Evolutionary conservation across 2,113 vertebrate genomes (phyloP).

Genomic region (Tychaedon coryphoeus): DNA sequence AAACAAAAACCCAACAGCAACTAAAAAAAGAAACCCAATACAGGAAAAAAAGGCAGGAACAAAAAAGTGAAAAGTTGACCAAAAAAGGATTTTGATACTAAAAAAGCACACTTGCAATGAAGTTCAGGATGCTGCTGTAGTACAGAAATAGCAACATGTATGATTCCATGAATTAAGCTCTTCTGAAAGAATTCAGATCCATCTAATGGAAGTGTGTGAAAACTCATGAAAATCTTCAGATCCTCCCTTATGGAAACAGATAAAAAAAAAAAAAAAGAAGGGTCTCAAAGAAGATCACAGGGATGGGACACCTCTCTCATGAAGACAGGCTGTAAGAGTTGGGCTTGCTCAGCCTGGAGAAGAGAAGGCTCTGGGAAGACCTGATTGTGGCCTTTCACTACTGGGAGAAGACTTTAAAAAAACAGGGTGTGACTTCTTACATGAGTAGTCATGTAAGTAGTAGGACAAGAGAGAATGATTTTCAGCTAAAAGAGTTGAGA

Average conservation of each 20-base stretch:
- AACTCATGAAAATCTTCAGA: neutral
- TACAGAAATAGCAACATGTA: neutral
- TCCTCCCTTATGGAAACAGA: neutral
- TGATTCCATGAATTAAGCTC: neutral
- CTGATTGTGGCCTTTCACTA: neutral
- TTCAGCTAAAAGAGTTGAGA: neutral
- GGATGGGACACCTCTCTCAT: neutral
- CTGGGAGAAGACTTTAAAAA: neutral
- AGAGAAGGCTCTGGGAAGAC: neutral
- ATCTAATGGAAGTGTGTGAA: neutral
- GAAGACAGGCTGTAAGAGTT: neutral
- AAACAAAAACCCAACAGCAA: too few species aligned
- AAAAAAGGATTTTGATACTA: neutral
- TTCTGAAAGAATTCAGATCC: neutral
- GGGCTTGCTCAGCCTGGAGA: neutral
- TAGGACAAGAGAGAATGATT: neutral
- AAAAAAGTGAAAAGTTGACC: neutral
- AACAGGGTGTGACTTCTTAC: neutral
- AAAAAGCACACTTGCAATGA: neutral
- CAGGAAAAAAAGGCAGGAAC: rapidly evolving
- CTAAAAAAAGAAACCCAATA: too few species aligned
- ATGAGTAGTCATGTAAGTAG: neutral
- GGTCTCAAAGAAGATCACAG: neutral
- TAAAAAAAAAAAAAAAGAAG: neutral
- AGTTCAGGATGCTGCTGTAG: neutral